Base-by-base conservation (phyloP, 1,140 invertebrate species). In the Solenopsis invicta region DNA sequence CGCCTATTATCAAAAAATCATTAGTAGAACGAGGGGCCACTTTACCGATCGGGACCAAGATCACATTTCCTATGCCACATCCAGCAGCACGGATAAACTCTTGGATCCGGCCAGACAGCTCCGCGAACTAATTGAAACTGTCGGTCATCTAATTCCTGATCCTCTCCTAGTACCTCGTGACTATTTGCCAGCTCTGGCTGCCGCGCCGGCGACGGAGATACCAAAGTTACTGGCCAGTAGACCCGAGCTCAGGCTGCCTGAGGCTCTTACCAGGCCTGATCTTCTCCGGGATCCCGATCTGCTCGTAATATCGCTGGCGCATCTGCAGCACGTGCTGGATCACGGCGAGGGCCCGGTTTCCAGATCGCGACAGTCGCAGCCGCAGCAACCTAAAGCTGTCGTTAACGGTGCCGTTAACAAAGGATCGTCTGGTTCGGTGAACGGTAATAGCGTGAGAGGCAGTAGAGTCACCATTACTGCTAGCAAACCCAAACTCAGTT, bases 81-180 rank as follows among this genome's bases (percentile, higher is more conserved):
- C 90, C 12, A 91, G 66, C n/a, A 90, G 64, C 78, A 86, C 86
- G 10, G 91, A 92, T 21, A 89, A 85, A 34, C 71, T 85, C 4
- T 62, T 92, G n/a, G 97, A 97, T 93, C 97, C 98, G 1, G 93
- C 97, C 9, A 96, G 96, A 69, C 97, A 98, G 92, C 95, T 98
- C 1, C 96, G 97, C 87, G 96, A 97, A 92, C 93, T 98, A n/a
- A 96, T 98, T 21, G 96, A 96, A 56, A 97, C 97, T 87, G 96
- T 96, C 1, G 96, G 96, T 59, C 96, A 97, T 90, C 96, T 97
- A 89, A 96, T 98, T 91, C 97, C 98, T 13, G 98, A 98, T 96
- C 97, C 97, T 13, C 95, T 98, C 76, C 93, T 98, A 72, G 97
- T 98, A 62, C 98, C 98, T 34, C 97, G 97, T 92, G 96, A 97